Evolutionary conservation across 2,888 invertebrate species (phyloP), one percentile per base, ranked within the genome.

Genomic region (Junonia oenone): DNA sequence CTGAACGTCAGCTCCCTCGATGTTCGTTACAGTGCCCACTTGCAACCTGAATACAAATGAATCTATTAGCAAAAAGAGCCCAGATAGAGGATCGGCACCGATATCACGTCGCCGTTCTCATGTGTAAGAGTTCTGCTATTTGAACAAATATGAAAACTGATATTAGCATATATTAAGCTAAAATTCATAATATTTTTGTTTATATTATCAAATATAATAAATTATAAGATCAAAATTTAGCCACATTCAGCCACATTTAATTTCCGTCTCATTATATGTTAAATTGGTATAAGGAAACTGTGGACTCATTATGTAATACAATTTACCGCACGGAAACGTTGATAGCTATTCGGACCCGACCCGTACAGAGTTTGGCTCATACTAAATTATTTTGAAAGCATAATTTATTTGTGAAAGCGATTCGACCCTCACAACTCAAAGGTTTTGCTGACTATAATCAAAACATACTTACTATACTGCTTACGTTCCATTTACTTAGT

Each of bases 21-120:
- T 84, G 87, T 88, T 89, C 87, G 86, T 87, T 89, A 89, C 86
- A 80, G 80, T 76, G 76, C 71, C 76, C 78, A 81, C 80, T 81
- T 77, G 83, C 82, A 81, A 75, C 78, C 83, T 77, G 89, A 89
- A 89, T 89, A 89, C 88, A 88, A 88, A 89, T 89, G 85, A 87
- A 86, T 80, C 82, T 78, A 89, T 88, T 89, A 88, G 78, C 78
- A 73, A 80, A 81, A 84, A 81, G 75, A 79, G 81, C 77, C 72
- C 75, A 75, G 84, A 82, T 82, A 79, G 78, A 78, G 75, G 75
- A 81, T 81, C 79, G 76, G 75, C 75, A 67, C 64, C 65, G 75
- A 76, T 76, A 81, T 80, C 81, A 85, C 81, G 80, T 79, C 75
- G 29, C 51, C 55, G 55, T 48, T 56, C 50, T 48, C 59, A 52